Conservation (phyloP, 2,797 vertebrate genomes). For the Synanceia verrucosa region DNA sequence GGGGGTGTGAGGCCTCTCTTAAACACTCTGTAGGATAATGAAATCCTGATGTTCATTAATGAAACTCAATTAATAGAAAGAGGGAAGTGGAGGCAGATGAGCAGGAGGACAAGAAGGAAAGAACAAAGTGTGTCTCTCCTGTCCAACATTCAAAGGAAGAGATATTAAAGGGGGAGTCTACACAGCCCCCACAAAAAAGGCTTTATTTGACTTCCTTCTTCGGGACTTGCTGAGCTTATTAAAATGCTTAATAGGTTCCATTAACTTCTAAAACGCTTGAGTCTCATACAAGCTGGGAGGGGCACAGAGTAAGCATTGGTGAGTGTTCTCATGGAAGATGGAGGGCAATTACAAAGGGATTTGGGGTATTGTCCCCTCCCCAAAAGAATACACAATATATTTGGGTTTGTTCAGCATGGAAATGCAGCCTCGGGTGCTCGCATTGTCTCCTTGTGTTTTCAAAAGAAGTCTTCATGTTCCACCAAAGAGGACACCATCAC, state of each 20-base stretch:
- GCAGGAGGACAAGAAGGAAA: constrained; percentile 58
- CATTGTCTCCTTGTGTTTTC: constrained; percentile 13
- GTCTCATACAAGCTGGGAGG: constrained; percentile 52
- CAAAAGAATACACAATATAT: constrained; percentile 44
- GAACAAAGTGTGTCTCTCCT: constrained; percentile 56
- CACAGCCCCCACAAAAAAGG: constrained; percentile 66
- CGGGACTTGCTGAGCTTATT: constrained; percentile 81
- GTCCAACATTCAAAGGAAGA: constrained; percentile 57
- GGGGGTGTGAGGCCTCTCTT: constrained; percentile 40
- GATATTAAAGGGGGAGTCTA: constrained; percentile 67
- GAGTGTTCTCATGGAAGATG: constrained; percentile 33
- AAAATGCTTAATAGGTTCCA: constrained; percentile 83
- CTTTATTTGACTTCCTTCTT: constrained; percentile 78
- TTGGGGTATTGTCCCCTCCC: constrained; percentile 64
- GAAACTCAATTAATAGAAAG: constrained; percentile 82
- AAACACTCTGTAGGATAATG: constrained; percentile 79
- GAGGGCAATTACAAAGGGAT: constrained; percentile 68
- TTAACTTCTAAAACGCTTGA: constrained; percentile 77
- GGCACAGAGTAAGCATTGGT: constrained; percentile 21
- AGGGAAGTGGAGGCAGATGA: constrained; percentile 61
- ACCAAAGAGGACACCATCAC: neutral
- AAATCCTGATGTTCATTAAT: constrained; percentile 86
- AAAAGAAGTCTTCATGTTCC: constrained; percentile 1
- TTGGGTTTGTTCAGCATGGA: constrained; percentile 47
- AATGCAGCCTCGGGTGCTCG: constrained; percentile 19